Percentiles rank a stretch among this genome's conserved stretches.
phyloP scores from a whole-genome alignment of 1,140 invertebrate species.

The Frieseomelitta varia region DNA sequence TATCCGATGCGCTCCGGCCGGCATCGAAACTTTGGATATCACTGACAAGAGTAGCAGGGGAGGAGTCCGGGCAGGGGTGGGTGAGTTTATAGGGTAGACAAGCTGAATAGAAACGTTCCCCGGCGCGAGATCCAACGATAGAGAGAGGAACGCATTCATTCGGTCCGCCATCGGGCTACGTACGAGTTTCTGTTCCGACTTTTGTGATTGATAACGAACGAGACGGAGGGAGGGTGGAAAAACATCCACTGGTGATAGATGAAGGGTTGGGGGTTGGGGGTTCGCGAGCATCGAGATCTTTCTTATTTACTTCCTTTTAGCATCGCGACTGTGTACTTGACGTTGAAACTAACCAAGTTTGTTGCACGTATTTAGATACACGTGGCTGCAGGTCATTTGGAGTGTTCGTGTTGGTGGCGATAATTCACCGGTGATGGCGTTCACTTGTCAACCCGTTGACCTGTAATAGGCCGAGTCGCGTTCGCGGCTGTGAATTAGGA shows the following conservation, averaged over 20 bases:
- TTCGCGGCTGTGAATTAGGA: no score
- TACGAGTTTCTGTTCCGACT: constrained; percentile 25
- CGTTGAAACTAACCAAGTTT: no score
- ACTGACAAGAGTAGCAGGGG: background rate
- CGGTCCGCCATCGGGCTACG: background rate
- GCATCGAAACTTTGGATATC: constrained; percentile 46
- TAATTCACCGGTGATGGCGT: no score
- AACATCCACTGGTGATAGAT: background rate
- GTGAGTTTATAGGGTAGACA: constrained; percentile 3
- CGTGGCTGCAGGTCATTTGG: no score
- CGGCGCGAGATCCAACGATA: constrained; percentile 25
- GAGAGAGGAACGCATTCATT: constrained; percentile 35
- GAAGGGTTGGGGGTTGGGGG: no score
- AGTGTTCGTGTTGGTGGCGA: no score
- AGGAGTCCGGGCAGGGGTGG: accelerated
- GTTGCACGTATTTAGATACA: no score
- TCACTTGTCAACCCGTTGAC: no score
- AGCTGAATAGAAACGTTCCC: constrained; percentile 33
- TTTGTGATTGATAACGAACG: constrained; percentile 42
- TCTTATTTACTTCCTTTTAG: background rate
- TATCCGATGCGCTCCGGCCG: constrained; percentile 5
- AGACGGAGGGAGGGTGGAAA: background rate
- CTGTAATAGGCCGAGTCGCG: no score
- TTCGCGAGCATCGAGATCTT: background rate
- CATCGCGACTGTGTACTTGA: background rate